These are phyloP conservation scores for Coelinius sp. DNA, from an alignment of 2,888 invertebrate genomes.

Conservation along the genomic window DNA sequence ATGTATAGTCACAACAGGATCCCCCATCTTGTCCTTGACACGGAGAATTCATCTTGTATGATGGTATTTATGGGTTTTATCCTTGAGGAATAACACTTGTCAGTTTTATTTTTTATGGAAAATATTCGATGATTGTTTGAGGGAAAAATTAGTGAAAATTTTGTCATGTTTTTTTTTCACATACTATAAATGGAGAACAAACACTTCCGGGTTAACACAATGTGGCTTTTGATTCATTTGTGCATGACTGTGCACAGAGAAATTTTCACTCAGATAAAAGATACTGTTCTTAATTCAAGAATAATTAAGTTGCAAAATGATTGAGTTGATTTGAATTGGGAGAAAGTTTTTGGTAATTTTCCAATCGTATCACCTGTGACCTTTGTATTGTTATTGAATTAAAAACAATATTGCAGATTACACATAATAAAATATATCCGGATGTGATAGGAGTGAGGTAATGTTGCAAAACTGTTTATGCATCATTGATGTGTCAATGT, in stretches of 20 bases:
- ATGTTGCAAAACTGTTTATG: slow-evolving; percentile 2
- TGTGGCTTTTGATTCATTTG: no score
- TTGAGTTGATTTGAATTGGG: no score
- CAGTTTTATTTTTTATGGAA: not conserved
- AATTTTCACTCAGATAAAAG: no score
- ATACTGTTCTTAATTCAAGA: no score
- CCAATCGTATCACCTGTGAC: no score
- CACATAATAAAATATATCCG: not conserved
- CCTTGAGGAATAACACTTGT: slow-evolving; percentile 3
- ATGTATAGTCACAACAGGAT: slow-evolving; percentile 32
- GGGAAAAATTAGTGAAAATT: not conserved
- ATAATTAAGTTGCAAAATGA: no score
- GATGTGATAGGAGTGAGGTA: slow-evolving; percentile 11
- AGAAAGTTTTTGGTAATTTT: no score
- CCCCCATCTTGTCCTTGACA: slow-evolving; percentile 38
- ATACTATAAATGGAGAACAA: not conserved
- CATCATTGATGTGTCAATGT: slow-evolving; percentile 12
- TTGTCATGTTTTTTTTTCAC: not conserved
- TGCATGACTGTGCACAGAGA: no score
- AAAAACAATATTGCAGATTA: not conserved
- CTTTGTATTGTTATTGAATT: no score
- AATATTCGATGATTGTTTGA: not conserved
- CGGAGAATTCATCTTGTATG: slow-evolving; percentile 26
- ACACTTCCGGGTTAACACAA: not conserved
- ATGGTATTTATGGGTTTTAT: not conserved